Evolutionary conservation across 2,888 invertebrate species (phyloP), one percentile per base, ranked within the genome.

Genomic region (Elmis aenea): DNA sequence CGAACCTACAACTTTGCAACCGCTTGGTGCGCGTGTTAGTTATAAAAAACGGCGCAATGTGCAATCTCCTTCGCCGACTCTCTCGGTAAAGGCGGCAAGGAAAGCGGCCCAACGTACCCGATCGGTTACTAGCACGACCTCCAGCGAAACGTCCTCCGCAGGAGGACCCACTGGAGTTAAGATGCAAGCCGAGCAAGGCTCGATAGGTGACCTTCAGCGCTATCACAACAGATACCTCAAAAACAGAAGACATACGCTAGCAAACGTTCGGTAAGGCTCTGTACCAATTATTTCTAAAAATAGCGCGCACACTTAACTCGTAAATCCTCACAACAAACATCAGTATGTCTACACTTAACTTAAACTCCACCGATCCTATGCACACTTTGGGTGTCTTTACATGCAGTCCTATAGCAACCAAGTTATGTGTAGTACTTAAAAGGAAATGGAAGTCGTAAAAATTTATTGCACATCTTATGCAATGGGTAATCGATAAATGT

Each of bases 231-330:
- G 86, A 56, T 86, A 90, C 69, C 78, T 89, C 59, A 81, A 88
- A 70, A 89, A 85, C 61, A 77, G 91, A 43, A 78, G 91, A 36
- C 91, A 91, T 67, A 92, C 91, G 6, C 75, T 92, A 62, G 91
- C 91, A 47, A 91, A 91, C 72, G 90, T 91, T 70, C 88, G 90
- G 90, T 91, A 71, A 88, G 90, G 79, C n/a, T n/a, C n/a, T n/a
- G n/a, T n/a, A n/a, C n/a, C n/a, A n/a, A n/a, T n/a, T n/a, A n/a
- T n/a, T n/a, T n/a, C n/a, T n/a, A n/a, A n/a, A n/a, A n/a, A n/a
- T n/a, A n/a, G n/a, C n/a, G n/a, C n/a, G n/a, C n/a, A n/a, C n/a
- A n/a, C n/a, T n/a, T n/a, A n/a, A n/a, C n/a, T n/a, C n/a, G n/a
- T n/a, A n/a, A n/a, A n/a, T n/a, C n/a, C n/a, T n/a, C n/a, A n/a